phyloP scores from a whole-genome alignment of 2,888 invertebrate genomes.

The Sepioteuthis lessoniana region DNA sequence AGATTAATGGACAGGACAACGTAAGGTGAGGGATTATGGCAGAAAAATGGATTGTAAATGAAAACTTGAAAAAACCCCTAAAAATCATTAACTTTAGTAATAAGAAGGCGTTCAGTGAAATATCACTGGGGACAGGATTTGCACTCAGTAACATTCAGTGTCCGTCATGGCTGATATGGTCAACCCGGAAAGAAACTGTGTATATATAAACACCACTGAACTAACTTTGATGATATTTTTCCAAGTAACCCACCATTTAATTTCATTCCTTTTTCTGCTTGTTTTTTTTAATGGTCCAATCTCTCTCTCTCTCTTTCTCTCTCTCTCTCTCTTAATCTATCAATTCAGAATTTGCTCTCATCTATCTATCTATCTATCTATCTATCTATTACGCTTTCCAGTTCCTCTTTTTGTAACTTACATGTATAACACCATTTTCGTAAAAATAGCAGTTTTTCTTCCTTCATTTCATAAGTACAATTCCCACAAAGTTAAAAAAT shows the following conservation, averaged over 20 bases:
- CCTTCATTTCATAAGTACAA: background rate
- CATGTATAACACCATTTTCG: background rate
- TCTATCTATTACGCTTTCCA: background rate
- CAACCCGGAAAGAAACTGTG: background rate
- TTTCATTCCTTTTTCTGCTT: background rate
- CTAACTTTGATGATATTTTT: background rate
- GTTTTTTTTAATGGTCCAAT: background rate
- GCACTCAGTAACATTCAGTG: background rate
- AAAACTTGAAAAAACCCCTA: background rate
- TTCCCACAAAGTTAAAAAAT: background rate
- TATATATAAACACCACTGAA: background rate
- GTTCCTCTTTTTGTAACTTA: background rate
- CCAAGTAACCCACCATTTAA: background rate
- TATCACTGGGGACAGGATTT: background rate
- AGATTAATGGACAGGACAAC: too few relatives aligned
- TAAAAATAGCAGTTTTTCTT: background rate
- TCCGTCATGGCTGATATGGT: background rate
- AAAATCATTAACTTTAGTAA: background rate
- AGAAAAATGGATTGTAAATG: too few relatives aligned
- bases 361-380: background rate
- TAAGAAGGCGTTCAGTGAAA: background rate
- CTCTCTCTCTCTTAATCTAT: background rate
- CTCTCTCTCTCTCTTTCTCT: too few relatives aligned
- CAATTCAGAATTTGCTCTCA: background rate
- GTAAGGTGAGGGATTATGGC: too few relatives aligned